Evolutionary conservation across 2,797 vertebrate genomes (phyloP), one percentile per base, ranked within the genome.

Genomic region (Acipenser oxyrinchus): DNA sequence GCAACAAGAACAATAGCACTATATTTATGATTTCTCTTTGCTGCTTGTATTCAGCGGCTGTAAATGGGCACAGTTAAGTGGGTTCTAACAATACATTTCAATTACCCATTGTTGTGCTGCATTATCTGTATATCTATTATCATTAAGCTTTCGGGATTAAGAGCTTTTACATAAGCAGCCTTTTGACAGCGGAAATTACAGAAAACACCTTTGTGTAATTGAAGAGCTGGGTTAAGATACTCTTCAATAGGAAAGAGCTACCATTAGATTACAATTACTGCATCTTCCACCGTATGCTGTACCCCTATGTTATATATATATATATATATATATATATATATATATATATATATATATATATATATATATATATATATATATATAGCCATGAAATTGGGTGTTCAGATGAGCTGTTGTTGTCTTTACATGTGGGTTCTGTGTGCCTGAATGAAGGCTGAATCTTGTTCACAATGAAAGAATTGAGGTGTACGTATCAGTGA

Each of bases 241-340:
- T 86, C 84, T 85, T 86, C 77, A 84, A 86, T 83, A 83, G 83
- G 74, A 79, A 78, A 74, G 79, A 85, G 83, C 77, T 81, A 72
- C 83, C 79, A 90, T 90, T 88, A 90, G 59, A 51, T 68, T 74
- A 77, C 81, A 87, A 89, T 87, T 87, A 84, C 81, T 72, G 76
- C 79, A 73, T 75, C 65, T 79, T 80, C 80, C 81, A 74, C 83
- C 79, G 84, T 73, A 77, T 76, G 79, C 73, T 37, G 37, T 37
- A 37, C 75, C 80, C 71, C 53, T 1, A 9, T 55, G 6, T 55
- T 55, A 55, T 55, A n/a, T 55, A 55, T 55, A 55, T 55, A 55
- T 55, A 3, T 55, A 55, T 55, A 55, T 55, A 3, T 55, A 55
- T 55, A 55, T 55, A 3, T 55, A 55, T 55, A 55, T 55, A 3